Evolutionary conservation across 1,140 invertebrate genomes (phyloP).

Genomic region (Acarapis woodi): DNA sequence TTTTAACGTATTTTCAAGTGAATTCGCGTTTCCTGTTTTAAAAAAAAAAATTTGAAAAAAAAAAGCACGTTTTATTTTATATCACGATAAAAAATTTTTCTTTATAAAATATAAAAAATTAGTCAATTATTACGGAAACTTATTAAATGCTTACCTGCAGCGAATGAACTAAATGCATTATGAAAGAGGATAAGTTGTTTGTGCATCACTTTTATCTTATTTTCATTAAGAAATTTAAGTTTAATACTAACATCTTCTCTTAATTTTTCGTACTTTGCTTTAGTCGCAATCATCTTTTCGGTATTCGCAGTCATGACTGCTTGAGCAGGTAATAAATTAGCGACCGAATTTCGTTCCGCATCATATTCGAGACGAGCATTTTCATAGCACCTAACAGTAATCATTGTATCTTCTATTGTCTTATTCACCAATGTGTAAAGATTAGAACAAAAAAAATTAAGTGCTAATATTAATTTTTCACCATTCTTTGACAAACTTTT

Average conservation of each 20-base stretch:
- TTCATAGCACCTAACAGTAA: conserved; percentile 76
- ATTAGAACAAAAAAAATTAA: conserved; percentile 84
- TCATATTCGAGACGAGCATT: conserved; percentile 79
- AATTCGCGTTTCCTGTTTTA: conserved; percentile 35
- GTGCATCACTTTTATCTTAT: conserved; percentile 67
- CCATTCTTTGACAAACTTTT: conserved; percentile 73
- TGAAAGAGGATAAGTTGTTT: conserved; percentile 81
- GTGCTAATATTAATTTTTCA: conserved; percentile 47
- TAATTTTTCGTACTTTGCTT: conserved; percentile 56
- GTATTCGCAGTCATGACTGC: conserved; percentile 21
- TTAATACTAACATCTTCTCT: conserved; percentile 74
- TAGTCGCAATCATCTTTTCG: conserved; percentile 6
- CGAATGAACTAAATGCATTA: conserved; percentile 83
- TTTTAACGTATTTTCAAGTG: conserved; percentile 71
- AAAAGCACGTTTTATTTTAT: too few species aligned
- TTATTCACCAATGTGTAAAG: conserved; percentile 82
- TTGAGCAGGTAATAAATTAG: conserved; percentile 14
- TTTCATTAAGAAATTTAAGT: conserved; percentile 81
- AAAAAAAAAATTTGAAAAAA: too few species aligned
- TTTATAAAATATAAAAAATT: not conserved
- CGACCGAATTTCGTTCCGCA: conserved; percentile 43
- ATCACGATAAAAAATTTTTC: too few species aligned
- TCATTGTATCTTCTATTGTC: conserved; percentile 80
- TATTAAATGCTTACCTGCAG: conserved; percentile 53
- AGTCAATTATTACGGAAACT: not conserved